Conservation (phyloP, 1,140 invertebrate species). For the Eriosoma lanigerum region DNA sequence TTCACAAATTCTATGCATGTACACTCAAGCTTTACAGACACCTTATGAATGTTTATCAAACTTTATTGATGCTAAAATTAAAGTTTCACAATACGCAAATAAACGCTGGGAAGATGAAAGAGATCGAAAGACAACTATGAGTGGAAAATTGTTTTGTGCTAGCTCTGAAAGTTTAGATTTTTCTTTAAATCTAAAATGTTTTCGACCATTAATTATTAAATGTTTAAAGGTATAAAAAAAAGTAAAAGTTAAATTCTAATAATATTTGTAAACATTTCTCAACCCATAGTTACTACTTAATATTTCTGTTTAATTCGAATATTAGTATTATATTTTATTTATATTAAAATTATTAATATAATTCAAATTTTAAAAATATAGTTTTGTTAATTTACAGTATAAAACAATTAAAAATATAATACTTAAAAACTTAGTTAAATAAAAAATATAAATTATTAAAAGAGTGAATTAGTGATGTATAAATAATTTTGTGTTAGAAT, state of each 20-base stretch:
- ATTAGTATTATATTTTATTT: no score
- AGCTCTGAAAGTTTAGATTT: slow-evolving; percentile 54
- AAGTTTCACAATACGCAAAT: slow-evolving; percentile 49
- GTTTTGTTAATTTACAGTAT: no score
- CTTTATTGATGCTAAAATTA: slow-evolving; percentile 54
- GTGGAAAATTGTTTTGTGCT: slow-evolving; percentile 18
- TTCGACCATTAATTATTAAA: slow-evolving; percentile 29
- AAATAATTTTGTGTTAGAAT: no score
- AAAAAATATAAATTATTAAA: no score
- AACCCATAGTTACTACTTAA: not conserved
- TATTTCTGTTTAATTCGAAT: no score
- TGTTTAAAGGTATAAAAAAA: slow-evolving; percentile 41
- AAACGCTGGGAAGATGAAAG: slow-evolving; percentile 46
- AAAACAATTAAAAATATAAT: no score
- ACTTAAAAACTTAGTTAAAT: no score
- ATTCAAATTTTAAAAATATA: no score
- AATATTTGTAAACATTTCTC: not conserved
- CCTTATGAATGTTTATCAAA: slow-evolving; percentile 45
- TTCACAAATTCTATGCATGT: slow-evolving; percentile 12
- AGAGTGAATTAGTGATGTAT: no score
- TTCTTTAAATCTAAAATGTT: slow-evolving; percentile 52
- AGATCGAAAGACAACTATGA: slow-evolving; percentile 24
- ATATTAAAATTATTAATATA: no score
- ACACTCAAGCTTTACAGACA: slow-evolving; percentile 38
- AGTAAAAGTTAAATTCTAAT: not conserved